Percentiles rank a stretch among this genome's conserved stretches.
Evolutionary conservation across 2,113 vertebrate species (phyloP).

Genomic region (Heterotis niloticus): DNA sequence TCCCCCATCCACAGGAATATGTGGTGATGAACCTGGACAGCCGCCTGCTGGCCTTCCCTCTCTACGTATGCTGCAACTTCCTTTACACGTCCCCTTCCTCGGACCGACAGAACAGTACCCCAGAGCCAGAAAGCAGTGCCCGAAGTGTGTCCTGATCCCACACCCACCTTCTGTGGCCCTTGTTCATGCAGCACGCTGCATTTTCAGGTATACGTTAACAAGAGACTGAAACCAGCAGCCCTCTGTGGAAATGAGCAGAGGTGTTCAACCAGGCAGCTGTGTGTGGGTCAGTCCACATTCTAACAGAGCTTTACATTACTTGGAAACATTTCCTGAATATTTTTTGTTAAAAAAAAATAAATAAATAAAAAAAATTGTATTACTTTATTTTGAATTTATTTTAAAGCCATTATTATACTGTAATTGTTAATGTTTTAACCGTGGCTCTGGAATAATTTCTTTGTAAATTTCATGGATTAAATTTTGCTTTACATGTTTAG

Average conservation of each 20-base stretch:
- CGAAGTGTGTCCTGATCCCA: constrained; percentile 52
- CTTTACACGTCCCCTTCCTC: constrained; percentile 79
- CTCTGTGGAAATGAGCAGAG: constrained; percentile 20
- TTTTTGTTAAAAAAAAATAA: constrained; percentile 20
- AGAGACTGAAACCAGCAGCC: background rate
- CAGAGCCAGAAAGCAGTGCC: constrained; percentile 50
- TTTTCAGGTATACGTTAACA: constrained; percentile 1
- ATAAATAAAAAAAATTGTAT: constrained; percentile 6
- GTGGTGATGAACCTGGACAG: constrained; percentile 96
- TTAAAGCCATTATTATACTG: constrained; percentile 36
- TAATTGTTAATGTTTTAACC: constrained; percentile 38
- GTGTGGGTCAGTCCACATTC: constrained; percentile 8
- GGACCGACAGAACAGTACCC: constrained; percentile 57
- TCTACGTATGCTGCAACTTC: constrained; percentile 97
- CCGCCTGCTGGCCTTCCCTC: constrained; percentile 83
- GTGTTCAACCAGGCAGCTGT: constrained; percentile 20
- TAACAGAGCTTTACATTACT: background rate
- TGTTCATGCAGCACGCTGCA: background rate
- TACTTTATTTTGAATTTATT: constrained; percentile 24
- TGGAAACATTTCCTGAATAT: constrained; percentile 27
- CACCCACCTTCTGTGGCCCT: constrained; percentile 17
- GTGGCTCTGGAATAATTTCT: background rate
- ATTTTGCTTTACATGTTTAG: too few relatives aligned
- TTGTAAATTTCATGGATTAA: background rate
- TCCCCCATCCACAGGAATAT: constrained; percentile 73